A percentile compares a stretch with the other conserved stretches of the same genome.
phyloP scores from a whole-genome alignment of 1,140 invertebrate species.

The Rhopalosiphum padi region DNA sequence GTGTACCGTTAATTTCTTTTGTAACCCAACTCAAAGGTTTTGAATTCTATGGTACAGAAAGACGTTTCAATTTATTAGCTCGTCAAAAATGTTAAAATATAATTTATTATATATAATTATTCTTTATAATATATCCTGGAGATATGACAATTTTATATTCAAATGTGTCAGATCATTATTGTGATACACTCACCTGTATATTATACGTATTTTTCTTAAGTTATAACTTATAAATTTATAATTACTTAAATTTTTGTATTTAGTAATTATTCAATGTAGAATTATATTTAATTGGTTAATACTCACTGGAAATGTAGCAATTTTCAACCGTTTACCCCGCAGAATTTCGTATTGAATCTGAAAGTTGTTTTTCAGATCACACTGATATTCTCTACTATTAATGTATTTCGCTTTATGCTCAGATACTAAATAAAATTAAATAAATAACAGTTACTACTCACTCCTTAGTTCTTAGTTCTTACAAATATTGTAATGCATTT shows the following conservation, averaged over 20 bases:
- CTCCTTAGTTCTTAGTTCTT: neutral
- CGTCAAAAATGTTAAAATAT: neutral
- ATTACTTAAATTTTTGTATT: neutral
- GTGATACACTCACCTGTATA: no score
- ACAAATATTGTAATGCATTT: neutral
- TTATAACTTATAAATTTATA: no score
- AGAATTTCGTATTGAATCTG: slow-evolving; percentile 60
- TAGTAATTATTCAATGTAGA: neutral
- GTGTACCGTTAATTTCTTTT: slow-evolving; percentile 64
- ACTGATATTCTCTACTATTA: slow-evolving; percentile 58
- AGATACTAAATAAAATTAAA: slow-evolving; percentile 40
- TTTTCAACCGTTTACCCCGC: slow-evolving; percentile 60
- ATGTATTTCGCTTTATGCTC: slow-evolving; percentile 45
- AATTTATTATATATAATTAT: no score
- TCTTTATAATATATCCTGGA: no score
- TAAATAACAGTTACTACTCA: neutral
- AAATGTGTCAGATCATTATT: no score
- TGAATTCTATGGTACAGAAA: slow-evolving; percentile 66
- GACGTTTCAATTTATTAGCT: neutral
- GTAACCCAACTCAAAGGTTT: slow-evolving; percentile 68
- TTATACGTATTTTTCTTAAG: no score
- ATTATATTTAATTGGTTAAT: neutral
- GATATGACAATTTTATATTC: no score
- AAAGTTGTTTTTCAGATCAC: slow-evolving; percentile 59
- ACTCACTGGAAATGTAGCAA: slow-evolving; percentile 61